Evolutionary conservation across 2,888 invertebrate genomes (phyloP), one percentile per base, ranked within the genome.

Genomic region (Trissonchulus sp.): DNA sequence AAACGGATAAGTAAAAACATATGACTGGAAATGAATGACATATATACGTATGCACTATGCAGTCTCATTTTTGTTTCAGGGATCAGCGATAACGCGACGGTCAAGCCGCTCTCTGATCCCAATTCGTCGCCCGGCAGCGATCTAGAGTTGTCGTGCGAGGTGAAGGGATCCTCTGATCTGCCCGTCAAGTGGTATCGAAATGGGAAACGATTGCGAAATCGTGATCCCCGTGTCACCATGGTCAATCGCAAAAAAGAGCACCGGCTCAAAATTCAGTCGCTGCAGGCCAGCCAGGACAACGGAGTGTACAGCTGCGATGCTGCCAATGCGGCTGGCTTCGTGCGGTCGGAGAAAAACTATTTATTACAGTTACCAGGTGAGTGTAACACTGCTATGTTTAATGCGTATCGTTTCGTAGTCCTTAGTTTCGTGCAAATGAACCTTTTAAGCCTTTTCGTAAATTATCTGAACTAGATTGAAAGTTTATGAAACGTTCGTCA

Each of bases 231-330:
- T 75, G 85, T 90, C 74, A 78, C 79, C 68, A 86, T 90, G 76
- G 89, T 89, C 79, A 89, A 89, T 82, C 8, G 31, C 2, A 3
- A 23, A 48, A 48, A 48, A 15, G 8, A 15, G 15, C 3, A 34
- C 31, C 23, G 15, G 36, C 15, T 34, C 1, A 8, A 37, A 2
- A 1, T 3, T 15, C 28, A 71, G 18, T 23, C n/a, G 1, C 23
- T 31, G 68, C 23, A 1, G 30, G 68, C 68, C 31, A 34, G 8
- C 68, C 33, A 65, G 1, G 90, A 90, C 82, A 91, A 90, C 84
- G 92, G 92, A 0, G 88, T 91, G 75, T 92, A 92, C 85, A 89
- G 90, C 34, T 92, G 92, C 83, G 85, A 88, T 72, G 91, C 90
- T 30, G 88, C 88, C 76, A 92, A 91, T 85, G 88, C 89, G 48